A percentile compares a stretch with the other conserved stretches of the same genome.
These are phyloP conservation scores for Saimiri boliviensis DNA, from an alignment of 2,113 vertebrate genomes.

Conservation along the genomic window DNA sequence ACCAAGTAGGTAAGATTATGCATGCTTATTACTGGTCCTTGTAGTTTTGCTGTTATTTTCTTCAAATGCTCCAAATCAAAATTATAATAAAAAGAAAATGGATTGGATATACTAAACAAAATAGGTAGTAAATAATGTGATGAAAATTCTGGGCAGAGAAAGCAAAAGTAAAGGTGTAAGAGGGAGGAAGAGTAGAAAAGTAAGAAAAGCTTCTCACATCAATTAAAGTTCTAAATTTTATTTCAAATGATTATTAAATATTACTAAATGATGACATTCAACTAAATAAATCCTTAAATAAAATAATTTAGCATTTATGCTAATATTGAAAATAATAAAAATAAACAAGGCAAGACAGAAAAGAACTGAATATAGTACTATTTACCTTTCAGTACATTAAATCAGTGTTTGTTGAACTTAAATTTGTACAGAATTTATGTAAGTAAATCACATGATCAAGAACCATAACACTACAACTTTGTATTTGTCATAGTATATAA, in stretches of 20 bases:
- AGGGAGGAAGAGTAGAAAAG: not conserved
- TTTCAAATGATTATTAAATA: slow-evolving; percentile 60
- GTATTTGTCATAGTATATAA: not conserved
- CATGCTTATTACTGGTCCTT: not conserved
- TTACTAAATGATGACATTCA: slow-evolving; percentile 25
- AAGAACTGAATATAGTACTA: not conserved
- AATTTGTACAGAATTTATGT: slow-evolving; percentile 11
- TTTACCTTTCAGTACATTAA: slow-evolving; percentile 48
- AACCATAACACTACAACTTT: not conserved
- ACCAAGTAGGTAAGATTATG: not conserved
- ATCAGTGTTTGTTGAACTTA: slow-evolving; percentile 9
- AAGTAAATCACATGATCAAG: slow-evolving; percentile 43
- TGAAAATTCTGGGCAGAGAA: slow-evolving; percentile 31
- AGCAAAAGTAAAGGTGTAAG: not conserved
- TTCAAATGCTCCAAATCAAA: slow-evolving; percentile 16
- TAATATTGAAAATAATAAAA: slow-evolving; percentile 45
- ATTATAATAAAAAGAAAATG: slow-evolving; percentile 14
- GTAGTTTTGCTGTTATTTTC: slow-evolving; percentile 7
- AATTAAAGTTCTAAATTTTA: slow-evolving; percentile 17
- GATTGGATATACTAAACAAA: not conserved
- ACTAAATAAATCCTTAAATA: not conserved
- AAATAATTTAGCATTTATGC: slow-evolving; percentile 64
- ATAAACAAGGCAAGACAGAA: slow-evolving; percentile 41
- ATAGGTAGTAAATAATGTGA: not conserved
- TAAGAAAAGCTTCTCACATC: not conserved